Conservation (phyloP, 2,113 vertebrate genomes). For the Pycnonotus jocosus region DNA sequence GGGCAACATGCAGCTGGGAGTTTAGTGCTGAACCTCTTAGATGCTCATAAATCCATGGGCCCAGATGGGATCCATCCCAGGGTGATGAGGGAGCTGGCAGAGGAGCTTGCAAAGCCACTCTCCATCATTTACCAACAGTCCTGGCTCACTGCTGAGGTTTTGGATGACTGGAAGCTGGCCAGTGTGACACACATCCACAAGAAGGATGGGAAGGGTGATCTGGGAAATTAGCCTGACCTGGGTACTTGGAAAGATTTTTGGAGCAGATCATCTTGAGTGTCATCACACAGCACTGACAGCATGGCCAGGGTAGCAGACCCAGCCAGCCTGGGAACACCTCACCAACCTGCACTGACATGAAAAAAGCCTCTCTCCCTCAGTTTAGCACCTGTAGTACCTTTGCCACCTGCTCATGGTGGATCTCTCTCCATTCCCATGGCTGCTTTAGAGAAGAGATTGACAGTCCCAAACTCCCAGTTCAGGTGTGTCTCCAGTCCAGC, state of each 20-base stretch:
- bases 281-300: background rate
- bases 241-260: background rate
- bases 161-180: background rate
- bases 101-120: accelerated
- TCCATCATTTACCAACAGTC: too few relatives aligned
- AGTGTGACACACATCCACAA: too few relatives aligned
- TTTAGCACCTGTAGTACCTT: background rate
- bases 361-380: background rate
- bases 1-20: background rate
- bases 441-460: background rate
- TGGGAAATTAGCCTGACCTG: background rate
- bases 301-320: background rate
- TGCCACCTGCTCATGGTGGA: accelerated
- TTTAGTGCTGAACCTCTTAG: background rate
- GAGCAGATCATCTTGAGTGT: background rate
- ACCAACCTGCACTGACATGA: background rate
- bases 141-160: background rate
- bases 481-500: background rate
- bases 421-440: background rate
- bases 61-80: too few relatives aligned
- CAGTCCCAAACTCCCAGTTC: background rate
- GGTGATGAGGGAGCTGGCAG: background rate
- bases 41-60: background rate
- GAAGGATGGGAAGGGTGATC: background rate
- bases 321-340: background rate